These are phyloP conservation scores for Arctia plantaginis DNA, from an alignment of 2,888 invertebrate species.

Conservation along the genomic window DNA sequence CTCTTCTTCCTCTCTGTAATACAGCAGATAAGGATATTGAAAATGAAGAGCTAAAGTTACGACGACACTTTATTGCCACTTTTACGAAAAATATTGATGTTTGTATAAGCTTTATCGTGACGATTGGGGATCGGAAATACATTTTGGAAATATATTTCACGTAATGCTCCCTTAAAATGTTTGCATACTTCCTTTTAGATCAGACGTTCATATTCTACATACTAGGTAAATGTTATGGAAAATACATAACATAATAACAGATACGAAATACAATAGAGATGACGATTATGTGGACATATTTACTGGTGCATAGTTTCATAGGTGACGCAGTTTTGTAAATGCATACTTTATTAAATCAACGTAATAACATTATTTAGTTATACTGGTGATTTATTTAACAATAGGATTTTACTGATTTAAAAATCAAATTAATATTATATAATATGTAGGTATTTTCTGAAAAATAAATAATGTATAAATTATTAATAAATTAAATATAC, in stretches of 20 bases:
- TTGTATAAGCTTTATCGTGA: constrained; percentile 22
- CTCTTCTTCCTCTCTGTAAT: constrained; percentile 2
- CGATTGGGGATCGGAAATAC: constrained; percentile 30
- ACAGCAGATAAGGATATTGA: constrained; percentile 25
- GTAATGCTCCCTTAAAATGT: not conserved
- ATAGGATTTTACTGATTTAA: not conserved
- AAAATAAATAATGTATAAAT: no score
- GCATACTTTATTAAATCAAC: not conserved
- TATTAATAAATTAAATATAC: no score
- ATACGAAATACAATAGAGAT: not conserved
- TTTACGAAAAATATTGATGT: constrained; percentile 30
- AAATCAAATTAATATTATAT: not conserved
- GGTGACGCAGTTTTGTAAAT: not conserved
- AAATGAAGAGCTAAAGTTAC: constrained; percentile 24
- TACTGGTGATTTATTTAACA: not conserved
- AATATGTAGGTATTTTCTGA: no score
- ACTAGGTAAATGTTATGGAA: not conserved
- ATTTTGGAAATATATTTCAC: constrained; percentile 15
- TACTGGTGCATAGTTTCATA: not conserved
- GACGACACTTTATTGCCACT: constrained; percentile 21
- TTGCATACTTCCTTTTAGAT: not conserved
- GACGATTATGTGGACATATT: not conserved
- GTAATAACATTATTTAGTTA: not conserved
- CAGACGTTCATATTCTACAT: not conserved
- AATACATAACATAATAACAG: not conserved